These are phyloP conservation scores for Amphibalanus amphitrite DNA, from an alignment of 1,140 invertebrate species.

Conservation along the genomic window DNA sequence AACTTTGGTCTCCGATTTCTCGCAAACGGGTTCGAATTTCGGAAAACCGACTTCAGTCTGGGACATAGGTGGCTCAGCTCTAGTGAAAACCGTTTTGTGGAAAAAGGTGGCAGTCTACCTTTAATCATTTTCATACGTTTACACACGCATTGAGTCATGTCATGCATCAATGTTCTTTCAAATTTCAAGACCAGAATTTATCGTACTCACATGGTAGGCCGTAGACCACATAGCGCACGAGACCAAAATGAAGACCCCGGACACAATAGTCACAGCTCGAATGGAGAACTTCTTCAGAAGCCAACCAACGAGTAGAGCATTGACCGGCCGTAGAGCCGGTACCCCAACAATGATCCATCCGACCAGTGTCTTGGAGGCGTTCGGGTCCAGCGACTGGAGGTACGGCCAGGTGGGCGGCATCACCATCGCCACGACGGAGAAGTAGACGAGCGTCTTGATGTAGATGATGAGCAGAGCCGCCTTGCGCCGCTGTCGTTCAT, in stretches of 20 bases:
- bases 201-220: too few relatives aligned
- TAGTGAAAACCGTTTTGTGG: too few relatives aligned
- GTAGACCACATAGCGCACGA: constrained; percentile 1
- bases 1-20: too few relatives aligned
- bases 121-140: too few relatives aligned
- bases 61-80: too few relatives aligned
- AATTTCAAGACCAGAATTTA: too few relatives aligned
- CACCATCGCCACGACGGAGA: not conserved
- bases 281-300: not conserved
- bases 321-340: not conserved
- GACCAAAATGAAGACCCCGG: not conserved
- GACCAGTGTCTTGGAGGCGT: not conserved
- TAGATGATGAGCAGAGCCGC: not conserved
- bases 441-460: not conserved
- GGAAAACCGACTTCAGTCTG: too few relatives aligned
- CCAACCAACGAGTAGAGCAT: not conserved
- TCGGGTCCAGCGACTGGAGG: not conserved
- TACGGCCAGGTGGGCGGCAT: not conserved
- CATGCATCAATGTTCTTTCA: too few relatives aligned
- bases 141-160: too few relatives aligned
- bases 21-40: too few relatives aligned
- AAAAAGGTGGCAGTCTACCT: too few relatives aligned
- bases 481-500: not conserved
- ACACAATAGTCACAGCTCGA: not conserved
- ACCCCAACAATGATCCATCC: not conserved